phyloP scores from a whole-genome alignment of 1,140 invertebrate genomes.

The Drosophila littoralis region DNA sequence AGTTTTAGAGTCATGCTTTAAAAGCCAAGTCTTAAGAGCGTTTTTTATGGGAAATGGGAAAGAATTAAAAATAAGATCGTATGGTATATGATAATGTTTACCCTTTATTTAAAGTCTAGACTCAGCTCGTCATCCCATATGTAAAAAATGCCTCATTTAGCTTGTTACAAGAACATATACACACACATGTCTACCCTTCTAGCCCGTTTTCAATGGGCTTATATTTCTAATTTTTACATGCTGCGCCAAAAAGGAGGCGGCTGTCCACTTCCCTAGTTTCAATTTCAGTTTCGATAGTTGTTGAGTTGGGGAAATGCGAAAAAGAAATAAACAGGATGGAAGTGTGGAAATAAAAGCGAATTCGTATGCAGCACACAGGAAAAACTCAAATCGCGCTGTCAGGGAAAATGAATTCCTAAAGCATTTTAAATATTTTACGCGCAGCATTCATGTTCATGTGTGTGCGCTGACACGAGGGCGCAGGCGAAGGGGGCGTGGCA shows the following conservation, averaged over 20 bases:
- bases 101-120: neutral
- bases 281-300: conserved; percentile 19
- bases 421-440: conserved; percentile 42
- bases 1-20: too few relatives aligned
- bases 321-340: conserved; percentile 2
- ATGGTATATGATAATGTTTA: too few relatives aligned
- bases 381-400: conserved; percentile 78
- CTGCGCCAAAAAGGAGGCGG: neutral
- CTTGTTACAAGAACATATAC: too few relatives aligned
- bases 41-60: too few relatives aligned
- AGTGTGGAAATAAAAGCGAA: conserved; percentile 1
- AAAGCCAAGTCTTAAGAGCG: too few relatives aligned
- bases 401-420: conserved; percentile 67
- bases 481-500: conserved; percentile 48
- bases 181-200: too few relatives aligned
- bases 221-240: conserved; percentile 10
- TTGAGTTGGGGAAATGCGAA: conserved; percentile 1
- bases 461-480: neutral
- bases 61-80: too few relatives aligned
- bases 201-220: too few relatives aligned
- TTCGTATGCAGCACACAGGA: conserved; percentile 32
- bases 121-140: too few relatives aligned
- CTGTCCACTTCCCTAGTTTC: conserved; percentile 19
- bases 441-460: conserved; percentile 8
- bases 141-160: too few relatives aligned